A percentile compares a stretch with the other conserved stretches of the same genome.
Evolutionary conservation across 2,797 vertebrate species (phyloP).

Genomic region (Falco peregrinus): DNA sequence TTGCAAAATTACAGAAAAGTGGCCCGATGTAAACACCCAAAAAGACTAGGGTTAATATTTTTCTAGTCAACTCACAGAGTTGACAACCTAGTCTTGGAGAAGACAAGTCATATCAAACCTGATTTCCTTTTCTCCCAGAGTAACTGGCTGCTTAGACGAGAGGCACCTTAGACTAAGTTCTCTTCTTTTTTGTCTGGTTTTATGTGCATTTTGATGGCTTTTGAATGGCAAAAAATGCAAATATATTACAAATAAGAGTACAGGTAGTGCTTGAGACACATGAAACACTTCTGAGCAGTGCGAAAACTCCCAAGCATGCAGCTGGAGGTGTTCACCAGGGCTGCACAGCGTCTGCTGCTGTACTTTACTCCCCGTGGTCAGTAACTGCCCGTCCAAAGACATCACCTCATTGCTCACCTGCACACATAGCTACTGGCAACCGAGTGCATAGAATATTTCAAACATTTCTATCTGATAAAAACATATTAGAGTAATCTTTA

Average conservation of each 20-base stretch:
- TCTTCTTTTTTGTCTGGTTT: neutral
- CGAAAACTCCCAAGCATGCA: accelerated
- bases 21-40: neutral
- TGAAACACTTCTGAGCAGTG: neutral
- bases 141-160: neutral
- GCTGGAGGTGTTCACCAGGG: neutral
- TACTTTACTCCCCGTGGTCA: neutral
- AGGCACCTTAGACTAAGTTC: neutral
- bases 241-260: neutral
- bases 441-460: neutral
- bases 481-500: neutral
- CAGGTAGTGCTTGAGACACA: neutral
- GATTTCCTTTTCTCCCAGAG: neutral
- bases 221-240: neutral
- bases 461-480: neutral
- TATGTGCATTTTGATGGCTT: neutral
- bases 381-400: neutral
- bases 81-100: neutral
- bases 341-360: accelerated
- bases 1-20: neutral
- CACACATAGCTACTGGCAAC: neutral
- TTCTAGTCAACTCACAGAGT: neutral
- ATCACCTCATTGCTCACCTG: neutral
- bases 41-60: neutral
- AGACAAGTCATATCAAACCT: neutral